A percentile compares a stretch with the other conserved stretches of the same genome.
Evolutionary conservation across 2,113 vertebrate species (phyloP).

Genomic region (Ceuthmochares aereus): DNA sequence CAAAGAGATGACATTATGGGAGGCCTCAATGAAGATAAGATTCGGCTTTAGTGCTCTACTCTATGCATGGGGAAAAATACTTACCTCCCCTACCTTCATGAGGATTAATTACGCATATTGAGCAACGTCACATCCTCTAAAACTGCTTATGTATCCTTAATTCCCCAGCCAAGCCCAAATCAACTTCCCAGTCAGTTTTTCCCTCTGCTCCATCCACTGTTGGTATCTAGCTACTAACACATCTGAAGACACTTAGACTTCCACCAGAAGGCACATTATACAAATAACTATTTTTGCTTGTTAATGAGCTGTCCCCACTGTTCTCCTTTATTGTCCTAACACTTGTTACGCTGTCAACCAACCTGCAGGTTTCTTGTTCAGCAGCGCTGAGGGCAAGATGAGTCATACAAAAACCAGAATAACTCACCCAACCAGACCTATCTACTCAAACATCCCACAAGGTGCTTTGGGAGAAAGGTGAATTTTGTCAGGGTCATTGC

Average conservation of each 20-base stretch:
- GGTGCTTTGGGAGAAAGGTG: neutral
- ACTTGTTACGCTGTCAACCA: neutral
- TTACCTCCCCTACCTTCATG: neutral
- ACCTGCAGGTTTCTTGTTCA: neutral
- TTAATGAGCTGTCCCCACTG: neutral
- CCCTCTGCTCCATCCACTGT: neutral
- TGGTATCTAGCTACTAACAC: neutral
- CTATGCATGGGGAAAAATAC: neutral
- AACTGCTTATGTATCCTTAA: neutral
- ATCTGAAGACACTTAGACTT: neutral
- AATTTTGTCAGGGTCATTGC: neutral
- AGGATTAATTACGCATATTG: neutral
- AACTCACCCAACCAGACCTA: neutral
- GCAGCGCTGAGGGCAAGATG: neutral
- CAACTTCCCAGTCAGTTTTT: neutral
- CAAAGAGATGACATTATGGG: neutral
- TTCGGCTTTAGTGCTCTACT: neutral
- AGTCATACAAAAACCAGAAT: constrained; percentile 33
- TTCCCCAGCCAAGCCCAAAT: neutral
- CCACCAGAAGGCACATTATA: neutral
- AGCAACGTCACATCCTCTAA: neutral
- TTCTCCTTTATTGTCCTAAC: neutral
- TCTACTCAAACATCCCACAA: neutral
- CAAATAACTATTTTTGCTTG: neutral
- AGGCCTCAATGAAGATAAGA: neutral